Evolutionary conservation across 2,113 vertebrate genomes (phyloP).

Genomic region (Tringa solitaria): DNA sequence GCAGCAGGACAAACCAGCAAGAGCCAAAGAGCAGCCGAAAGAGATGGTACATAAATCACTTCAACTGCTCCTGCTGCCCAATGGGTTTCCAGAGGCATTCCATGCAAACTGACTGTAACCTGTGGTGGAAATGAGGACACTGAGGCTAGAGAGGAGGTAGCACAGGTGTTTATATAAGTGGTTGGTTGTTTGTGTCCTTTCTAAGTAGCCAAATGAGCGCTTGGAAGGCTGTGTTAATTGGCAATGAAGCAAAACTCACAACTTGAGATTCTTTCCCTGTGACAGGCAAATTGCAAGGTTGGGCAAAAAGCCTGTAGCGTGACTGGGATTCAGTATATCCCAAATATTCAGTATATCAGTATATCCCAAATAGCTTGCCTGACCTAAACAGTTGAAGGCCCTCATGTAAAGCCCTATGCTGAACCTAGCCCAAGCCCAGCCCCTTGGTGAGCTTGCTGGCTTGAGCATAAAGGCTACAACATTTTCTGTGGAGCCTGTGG

Average conservation of each 20-base stretch:
- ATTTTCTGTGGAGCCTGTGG: neutral
- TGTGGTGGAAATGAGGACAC: neutral
- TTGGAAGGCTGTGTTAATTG: neutral
- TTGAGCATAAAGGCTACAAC: neutral
- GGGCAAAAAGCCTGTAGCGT: neutral
- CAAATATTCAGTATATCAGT: accelerated
- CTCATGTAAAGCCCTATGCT: neutral
- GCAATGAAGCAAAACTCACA: neutral
- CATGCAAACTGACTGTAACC: neutral
- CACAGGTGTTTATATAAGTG: neutral
- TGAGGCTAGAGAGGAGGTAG: neutral
- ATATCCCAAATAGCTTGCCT: accelerated
- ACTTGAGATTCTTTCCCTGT: neutral
- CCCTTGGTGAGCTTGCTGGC: neutral
- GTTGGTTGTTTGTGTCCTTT: neutral
- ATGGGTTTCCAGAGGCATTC: neutral
- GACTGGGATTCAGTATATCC: neutral
- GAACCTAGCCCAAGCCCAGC: neutral
- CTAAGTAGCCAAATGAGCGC: neutral
- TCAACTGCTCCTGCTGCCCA: neutral
- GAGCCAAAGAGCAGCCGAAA: neutral
- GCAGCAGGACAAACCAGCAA: neutral
- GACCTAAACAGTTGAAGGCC: neutral
- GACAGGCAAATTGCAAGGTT: neutral
- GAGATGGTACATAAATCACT: neutral